Evolutionary conservation across 2,888 invertebrate species (phyloP).

Genomic region (Leptopterna dolabrata): DNA sequence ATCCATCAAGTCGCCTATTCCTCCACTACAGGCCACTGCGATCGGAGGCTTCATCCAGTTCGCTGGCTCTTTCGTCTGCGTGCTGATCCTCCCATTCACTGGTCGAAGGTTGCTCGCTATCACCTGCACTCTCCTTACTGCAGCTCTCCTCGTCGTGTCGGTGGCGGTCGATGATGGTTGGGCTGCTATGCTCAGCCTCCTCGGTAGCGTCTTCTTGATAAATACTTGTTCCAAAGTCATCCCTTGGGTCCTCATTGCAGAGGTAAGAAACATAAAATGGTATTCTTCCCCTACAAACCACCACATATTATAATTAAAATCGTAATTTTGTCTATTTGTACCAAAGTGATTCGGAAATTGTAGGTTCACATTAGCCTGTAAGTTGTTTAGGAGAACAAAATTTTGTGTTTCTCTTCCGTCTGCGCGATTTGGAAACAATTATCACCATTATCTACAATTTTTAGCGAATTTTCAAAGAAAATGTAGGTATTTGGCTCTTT

Average conservation of each 20-base stretch:
- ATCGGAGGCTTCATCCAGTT: constrained; percentile 77
- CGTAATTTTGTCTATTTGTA: too few relatives aligned
- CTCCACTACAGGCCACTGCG: constrained; percentile 80
- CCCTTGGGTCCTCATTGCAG: constrained; percentile 86
- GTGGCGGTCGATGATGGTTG: constrained; percentile 69
- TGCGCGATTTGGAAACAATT: too few relatives aligned
- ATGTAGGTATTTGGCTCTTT: too few relatives aligned
- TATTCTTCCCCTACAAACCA: too few relatives aligned
- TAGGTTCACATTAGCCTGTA: too few relatives aligned
- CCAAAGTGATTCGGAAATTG: too few relatives aligned
- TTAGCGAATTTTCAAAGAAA: too few relatives aligned
- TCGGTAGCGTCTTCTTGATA: constrained; percentile 76
- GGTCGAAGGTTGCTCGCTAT: constrained; percentile 51
- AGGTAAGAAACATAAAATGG: constrained; percentile 68
- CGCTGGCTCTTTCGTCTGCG: constrained; percentile 75
- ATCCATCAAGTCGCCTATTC: constrained; percentile 78
- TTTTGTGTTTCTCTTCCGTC: too few relatives aligned
- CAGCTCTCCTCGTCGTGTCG: constrained; percentile 74
- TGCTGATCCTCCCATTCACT: constrained; percentile 72
- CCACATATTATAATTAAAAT: too few relatives aligned
- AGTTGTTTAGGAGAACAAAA: too few relatives aligned
- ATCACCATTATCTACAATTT: too few relatives aligned
- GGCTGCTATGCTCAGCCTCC: constrained; percentile 77
- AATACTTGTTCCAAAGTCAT: constrained; percentile 78
- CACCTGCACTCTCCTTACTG: constrained; percentile 69